phyloP scores from a whole-genome alignment of 2,888 invertebrate genomes.

The Drosophila dives region DNA sequence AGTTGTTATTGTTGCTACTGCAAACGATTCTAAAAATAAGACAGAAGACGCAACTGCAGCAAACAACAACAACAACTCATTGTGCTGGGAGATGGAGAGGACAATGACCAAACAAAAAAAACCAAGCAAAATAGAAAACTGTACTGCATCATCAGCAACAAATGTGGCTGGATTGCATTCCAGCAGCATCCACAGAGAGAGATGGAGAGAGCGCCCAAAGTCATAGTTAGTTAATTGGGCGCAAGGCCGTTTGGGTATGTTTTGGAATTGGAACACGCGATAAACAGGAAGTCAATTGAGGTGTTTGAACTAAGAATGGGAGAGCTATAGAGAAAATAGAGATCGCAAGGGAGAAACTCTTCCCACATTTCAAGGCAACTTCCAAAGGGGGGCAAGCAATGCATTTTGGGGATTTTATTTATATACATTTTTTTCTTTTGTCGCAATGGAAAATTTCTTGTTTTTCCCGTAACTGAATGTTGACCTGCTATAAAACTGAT shows the following conservation, averaged over 20 bases:
- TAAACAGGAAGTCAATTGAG: conserved; percentile 56
- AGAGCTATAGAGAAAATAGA: conserved; percentile 6
- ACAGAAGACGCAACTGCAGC: conserved; percentile 18
- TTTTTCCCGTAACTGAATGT: conserved; percentile 32
- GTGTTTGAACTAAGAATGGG: conserved; percentile 53
- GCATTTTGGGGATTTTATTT: conserved; percentile 2
- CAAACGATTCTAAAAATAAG: conserved; percentile 60
- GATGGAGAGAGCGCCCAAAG: conserved; percentile 32
- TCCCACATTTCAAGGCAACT: background rate
- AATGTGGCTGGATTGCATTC: conserved; percentile 59
- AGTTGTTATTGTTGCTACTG: conserved; percentile 46
- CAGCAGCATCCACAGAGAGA: conserved; percentile 27
- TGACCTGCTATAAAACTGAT: conserved; percentile 54
- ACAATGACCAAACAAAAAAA: conserved; percentile 65
- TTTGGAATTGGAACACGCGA: conserved; percentile 64
- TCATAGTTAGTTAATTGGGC: conserved; percentile 61
- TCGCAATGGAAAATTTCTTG: conserved; percentile 44
- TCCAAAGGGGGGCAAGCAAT: conserved; percentile 8
- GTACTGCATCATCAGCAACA: conserved; percentile 44
- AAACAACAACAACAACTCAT: conserved; percentile 29
- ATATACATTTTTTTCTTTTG: conserved; percentile 7
- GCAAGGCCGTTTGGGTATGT: conserved; percentile 70
- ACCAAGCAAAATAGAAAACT: conserved; percentile 50
- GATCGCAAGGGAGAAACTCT: conserved; percentile 19
- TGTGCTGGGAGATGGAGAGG: conserved; percentile 45